These are phyloP conservation scores for Dendrolimus pini DNA, from an alignment of 2,888 invertebrate genomes.

Conservation along the genomic window DNA sequence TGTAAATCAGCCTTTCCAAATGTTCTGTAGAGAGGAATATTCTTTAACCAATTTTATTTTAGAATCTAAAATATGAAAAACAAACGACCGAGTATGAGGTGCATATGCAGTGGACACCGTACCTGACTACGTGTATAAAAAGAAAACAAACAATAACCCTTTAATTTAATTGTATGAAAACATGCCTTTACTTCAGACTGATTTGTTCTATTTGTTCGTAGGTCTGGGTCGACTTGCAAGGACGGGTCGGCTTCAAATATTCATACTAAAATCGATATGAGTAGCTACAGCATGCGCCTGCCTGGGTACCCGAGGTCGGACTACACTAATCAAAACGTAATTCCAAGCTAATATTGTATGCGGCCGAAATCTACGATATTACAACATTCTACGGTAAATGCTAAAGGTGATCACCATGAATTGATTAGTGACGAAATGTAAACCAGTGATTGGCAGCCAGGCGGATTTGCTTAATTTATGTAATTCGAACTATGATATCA, in stretches of 20 bases:
- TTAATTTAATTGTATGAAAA: too few relatives aligned
- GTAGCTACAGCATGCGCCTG: conserved; percentile 45
- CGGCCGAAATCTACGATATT: conserved; percentile 28
- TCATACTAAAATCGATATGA: conserved; percentile 69
- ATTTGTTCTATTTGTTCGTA: conserved; percentile 12
- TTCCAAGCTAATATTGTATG: conserved; percentile 57
- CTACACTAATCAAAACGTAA: conserved; percentile 62
- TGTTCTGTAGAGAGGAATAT: too few relatives aligned
- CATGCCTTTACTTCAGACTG: not conserved
- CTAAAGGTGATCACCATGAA: conserved; percentile 34
- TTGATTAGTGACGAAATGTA: conserved; percentile 20
- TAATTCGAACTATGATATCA: too few relatives aligned
- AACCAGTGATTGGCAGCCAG: conserved; percentile 1
- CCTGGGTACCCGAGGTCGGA: conserved; percentile 46
- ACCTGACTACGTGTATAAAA: too few relatives aligned
- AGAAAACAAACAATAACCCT: too few relatives aligned
- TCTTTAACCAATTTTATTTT: too few relatives aligned
- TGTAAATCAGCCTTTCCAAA: too few relatives aligned
- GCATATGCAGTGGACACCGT: too few relatives aligned
- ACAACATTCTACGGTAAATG: conserved; percentile 20
- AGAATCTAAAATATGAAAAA: too few relatives aligned
- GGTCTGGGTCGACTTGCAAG: conserved; percentile 48
- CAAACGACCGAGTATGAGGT: too few relatives aligned
- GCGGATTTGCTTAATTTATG: not conserved
- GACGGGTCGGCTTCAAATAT: conserved; percentile 65